phyloP scores from a whole-genome alignment of 1,140 invertebrate genomes.

The Drosophila cardini region DNA sequence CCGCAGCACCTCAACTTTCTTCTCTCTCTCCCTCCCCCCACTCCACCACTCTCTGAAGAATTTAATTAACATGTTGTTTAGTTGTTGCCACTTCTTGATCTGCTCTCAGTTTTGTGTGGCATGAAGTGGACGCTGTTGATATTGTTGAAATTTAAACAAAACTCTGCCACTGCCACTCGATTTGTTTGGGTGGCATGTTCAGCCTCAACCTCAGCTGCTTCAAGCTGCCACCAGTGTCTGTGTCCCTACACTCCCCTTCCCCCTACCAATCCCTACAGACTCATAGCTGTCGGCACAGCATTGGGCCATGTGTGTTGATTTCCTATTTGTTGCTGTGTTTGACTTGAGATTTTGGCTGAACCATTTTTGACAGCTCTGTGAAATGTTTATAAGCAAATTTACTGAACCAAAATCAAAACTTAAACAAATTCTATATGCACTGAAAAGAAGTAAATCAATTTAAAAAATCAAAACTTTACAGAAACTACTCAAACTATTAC shows the following conservation, averaged over 20 bases:
- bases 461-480: background rate
- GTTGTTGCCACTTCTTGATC: constrained; percentile 22
- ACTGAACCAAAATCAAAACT: constrained; percentile 7
- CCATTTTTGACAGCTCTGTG: constrained; percentile 65
- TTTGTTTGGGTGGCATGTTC: constrained; percentile 69
- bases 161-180: constrained; percentile 30
- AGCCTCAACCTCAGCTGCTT: constrained; percentile 49
- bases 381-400: constrained; percentile 72
- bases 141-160: constrained; percentile 64
- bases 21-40: no score
- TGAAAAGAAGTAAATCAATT: background rate
- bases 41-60: background rate
- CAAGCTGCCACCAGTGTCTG: constrained; percentile 21
- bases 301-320: constrained; percentile 44
- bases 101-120: constrained; percentile 17
- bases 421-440: background rate
- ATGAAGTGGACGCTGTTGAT: constrained; percentile 51
- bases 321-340: constrained; percentile 19
- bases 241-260: background rate
- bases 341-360: constrained; percentile 17
- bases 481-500: background rate
- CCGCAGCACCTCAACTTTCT: constrained; percentile 9
- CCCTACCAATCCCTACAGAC: background rate
- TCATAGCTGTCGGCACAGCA: constrained; percentile 36
- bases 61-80: constrained; percentile 70